phyloP scores from a whole-genome alignment of 2,797 vertebrate genomes.

The Discoglossus pictus region DNA sequence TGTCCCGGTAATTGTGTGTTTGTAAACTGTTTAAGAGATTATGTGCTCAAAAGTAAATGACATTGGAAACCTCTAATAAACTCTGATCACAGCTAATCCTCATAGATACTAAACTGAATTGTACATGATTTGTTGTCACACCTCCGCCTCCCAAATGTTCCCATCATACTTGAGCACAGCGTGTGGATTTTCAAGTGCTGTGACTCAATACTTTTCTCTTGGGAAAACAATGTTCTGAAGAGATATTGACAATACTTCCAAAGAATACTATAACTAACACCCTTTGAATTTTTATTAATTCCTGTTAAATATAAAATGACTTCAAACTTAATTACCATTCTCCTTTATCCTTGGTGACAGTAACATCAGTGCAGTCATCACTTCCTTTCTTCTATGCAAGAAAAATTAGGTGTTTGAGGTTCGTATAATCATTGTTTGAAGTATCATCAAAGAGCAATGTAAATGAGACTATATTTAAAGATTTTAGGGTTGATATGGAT shows the following conservation, averaged over 20 bases:
- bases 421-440: no score
- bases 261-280: no score
- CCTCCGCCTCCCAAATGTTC: slow-evolving; percentile 14
- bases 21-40: slow-evolving; percentile 28
- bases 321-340: not conserved
- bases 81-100: not conserved
- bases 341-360: not conserved
- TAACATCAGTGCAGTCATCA: no score
- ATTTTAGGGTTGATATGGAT: no score
- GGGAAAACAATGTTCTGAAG: not conserved
- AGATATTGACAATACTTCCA: no score
- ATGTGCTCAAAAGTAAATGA: slow-evolving; percentile 16
- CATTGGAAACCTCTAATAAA: slow-evolving; percentile 18
- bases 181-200: not conserved
- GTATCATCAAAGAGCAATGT: no score
- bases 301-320: slow-evolving; percentile 4
- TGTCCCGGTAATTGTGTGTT: slow-evolving; percentile 15
- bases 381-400: no score
- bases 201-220: not conserved
- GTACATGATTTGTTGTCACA: slow-evolving; percentile 12
- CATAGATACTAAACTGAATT: not conserved
- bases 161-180: not conserved
- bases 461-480: no score
- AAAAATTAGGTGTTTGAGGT: no score
- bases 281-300: not conserved